Conservation (phyloP, 2,797 vertebrate species). For the Ctenopoma kingsleyae region DNA sequence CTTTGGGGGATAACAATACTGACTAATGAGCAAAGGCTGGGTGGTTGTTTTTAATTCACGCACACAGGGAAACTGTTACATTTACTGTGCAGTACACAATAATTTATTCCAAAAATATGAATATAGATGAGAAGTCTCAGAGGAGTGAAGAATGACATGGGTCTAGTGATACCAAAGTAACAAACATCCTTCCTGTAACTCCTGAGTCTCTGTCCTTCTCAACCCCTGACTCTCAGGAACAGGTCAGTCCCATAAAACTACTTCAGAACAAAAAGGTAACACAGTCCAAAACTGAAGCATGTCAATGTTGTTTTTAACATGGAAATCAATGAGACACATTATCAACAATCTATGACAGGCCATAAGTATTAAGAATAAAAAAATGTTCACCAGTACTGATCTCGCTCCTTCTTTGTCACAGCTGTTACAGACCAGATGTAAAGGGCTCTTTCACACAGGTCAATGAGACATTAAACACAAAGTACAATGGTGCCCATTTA, state of each 20-base stretch:
- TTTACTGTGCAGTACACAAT: neutral
- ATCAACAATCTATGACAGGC: neutral
- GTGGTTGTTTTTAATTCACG: slow-evolving; percentile 23
- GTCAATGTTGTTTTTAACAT: slow-evolving; percentile 16
- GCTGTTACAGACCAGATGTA: slow-evolving; percentile 5
- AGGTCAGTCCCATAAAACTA: slow-evolving; percentile 55
- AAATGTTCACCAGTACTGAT: neutral
- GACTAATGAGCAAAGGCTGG: slow-evolving; percentile 14
- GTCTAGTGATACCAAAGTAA: neutral
- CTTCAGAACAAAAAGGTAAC: slow-evolving; percentile 48
- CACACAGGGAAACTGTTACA: neutral
- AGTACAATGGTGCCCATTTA: slow-evolving; percentile 17
- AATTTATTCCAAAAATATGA: no score
- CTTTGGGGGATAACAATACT: slow-evolving; percentile 31
- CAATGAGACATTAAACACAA: slow-evolving; percentile 6
- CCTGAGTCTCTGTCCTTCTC: slow-evolving; percentile 28
- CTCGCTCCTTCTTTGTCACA: slow-evolving; percentile 6
- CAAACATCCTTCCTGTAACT: slow-evolving; percentile 23
- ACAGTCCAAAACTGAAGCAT: neutral
- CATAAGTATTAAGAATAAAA: neutral
- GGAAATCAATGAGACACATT: neutral
- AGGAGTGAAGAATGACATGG: neutral
- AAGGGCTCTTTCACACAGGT: slow-evolving; percentile 5
- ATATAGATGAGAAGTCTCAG: neutral
- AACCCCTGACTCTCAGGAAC: slow-evolving; percentile 25